Percentiles rank a stretch among this genome's conserved stretches.
Conservation (phyloP, 2,797 vertebrate genomes). For the Gymnodraco acuticeps region DNA sequence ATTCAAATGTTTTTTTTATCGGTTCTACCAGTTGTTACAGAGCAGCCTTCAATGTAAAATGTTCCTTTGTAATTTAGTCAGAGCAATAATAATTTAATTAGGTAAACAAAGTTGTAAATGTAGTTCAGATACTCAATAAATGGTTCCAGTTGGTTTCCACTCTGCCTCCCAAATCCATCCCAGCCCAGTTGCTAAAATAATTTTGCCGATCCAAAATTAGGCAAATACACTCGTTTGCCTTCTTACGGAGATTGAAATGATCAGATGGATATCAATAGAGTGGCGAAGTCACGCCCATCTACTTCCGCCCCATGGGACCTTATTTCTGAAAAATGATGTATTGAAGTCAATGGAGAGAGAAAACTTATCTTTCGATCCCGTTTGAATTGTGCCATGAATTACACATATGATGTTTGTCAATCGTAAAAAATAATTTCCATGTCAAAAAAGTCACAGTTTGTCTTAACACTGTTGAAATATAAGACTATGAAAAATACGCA, state of each 20-base stretch:
- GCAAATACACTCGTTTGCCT: accelerated
- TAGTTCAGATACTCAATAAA: constrained; percentile 11
- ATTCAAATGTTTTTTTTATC: neutral
- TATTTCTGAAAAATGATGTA: too few species aligned
- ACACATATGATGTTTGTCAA: too few species aligned
- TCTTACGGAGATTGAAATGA: neutral
- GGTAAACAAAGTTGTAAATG: constrained; percentile 32
- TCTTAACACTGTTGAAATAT: too few species aligned
- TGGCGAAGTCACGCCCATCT: too few species aligned
- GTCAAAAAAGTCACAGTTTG: too few species aligned
- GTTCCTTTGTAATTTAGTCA: constrained; percentile 45
- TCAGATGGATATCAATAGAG: neutral
- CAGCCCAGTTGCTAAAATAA: neutral
- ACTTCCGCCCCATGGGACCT: too few species aligned
- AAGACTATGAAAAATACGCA: too few species aligned
- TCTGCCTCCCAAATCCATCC: neutral
- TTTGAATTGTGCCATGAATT: too few species aligned
- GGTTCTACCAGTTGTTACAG: neutral
- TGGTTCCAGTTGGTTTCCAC: constrained; percentile 14
- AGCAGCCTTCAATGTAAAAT: constrained; percentile 48
- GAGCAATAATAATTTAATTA: constrained; percentile 73
- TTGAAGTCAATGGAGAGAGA: too few species aligned
- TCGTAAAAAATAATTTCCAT: too few species aligned
- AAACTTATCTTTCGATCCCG: too few species aligned
- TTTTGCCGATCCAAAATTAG: neutral